phyloP scores from a whole-genome alignment of 1,140 invertebrate species.

The Scaptodrosophila lebanonensis region DNA sequence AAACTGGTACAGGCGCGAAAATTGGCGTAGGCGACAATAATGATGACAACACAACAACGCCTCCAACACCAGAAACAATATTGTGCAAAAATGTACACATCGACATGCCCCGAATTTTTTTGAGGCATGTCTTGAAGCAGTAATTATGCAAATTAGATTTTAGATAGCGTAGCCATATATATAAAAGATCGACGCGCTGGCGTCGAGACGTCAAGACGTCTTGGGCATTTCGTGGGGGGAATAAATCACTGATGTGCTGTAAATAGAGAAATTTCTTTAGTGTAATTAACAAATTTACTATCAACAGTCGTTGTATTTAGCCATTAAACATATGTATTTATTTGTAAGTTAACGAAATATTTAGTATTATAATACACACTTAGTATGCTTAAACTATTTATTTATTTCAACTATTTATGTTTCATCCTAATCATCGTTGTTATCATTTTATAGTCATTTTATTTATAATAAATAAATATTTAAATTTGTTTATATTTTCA shows the following conservation, averaged over 20 bases:
- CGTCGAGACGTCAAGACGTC: too few species aligned
- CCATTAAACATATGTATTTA: conserved; percentile 65
- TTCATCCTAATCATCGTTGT: too few species aligned
- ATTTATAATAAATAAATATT: conserved; percentile 14
- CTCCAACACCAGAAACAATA: conserved; percentile 15
- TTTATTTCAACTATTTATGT: conserved; percentile 30
- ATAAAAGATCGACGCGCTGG: conserved; percentile 7
- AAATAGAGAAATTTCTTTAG: conserved; percentile 61
- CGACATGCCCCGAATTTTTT: conserved; percentile 26
- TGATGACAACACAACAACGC: neutral
- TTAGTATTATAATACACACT: too few species aligned
- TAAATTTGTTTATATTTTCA: conserved; percentile 32
- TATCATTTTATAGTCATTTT: conserved; percentile 6
- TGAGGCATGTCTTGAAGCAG: conserved; percentile 32
- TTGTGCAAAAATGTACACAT: conserved; percentile 44
- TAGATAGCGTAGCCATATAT: conserved; percentile 63
- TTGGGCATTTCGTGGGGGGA: conserved; percentile 13
- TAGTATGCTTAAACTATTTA: too few species aligned
- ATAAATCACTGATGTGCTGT: conserved; percentile 56
- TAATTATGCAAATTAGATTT: conserved; percentile 67
- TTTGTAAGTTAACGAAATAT: conserved; percentile 19
- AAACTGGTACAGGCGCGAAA: conserved; percentile 89
- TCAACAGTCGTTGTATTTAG: conserved; percentile 54
- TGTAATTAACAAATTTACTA: conserved; percentile 47
- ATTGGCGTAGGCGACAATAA: conserved; percentile 67